Evolutionary conservation across 2,888 invertebrate species (phyloP).

Genomic region (Omphaloscelis lunosa): DNA sequence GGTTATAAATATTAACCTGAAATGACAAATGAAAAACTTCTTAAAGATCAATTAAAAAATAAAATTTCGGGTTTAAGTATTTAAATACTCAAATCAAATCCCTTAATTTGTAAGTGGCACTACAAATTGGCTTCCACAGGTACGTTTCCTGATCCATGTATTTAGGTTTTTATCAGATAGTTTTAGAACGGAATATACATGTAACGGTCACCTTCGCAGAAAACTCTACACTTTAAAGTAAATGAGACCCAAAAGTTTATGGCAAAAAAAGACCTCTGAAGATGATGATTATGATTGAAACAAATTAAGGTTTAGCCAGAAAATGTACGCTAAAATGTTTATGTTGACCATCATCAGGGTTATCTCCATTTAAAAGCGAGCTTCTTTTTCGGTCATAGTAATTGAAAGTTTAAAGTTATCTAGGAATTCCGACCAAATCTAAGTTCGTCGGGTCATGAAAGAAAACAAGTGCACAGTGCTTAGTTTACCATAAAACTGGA

Average conservation of each 20-base stretch:
- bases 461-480: slow-evolving; percentile 72
- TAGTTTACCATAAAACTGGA: slow-evolving; percentile 82
- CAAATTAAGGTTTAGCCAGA: slow-evolving; percentile 43
- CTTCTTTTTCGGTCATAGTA: slow-evolving; percentile 51
- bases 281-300: slow-evolving; percentile 50
- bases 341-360: slow-evolving; percentile 37
- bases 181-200: neutral
- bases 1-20: slow-evolving; percentile 3
- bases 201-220: slow-evolving; percentile 30
- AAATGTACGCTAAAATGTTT: slow-evolving; percentile 39
- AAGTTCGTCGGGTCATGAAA: slow-evolving; percentile 79
- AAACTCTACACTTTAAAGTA: slow-evolving; percentile 21
- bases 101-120: neutral
- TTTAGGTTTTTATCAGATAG: neutral
- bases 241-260: slow-evolving; percentile 34
- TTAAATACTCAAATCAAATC: neutral
- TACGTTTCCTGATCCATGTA: neutral
- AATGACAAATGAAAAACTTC: neutral
- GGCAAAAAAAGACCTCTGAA: slow-evolving; percentile 28
- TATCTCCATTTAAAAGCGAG: slow-evolving; percentile 41
- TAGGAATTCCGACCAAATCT: slow-evolving; percentile 79
- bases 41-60: neutral
- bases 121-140: too few relatives aligned
- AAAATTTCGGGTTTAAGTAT: neutral
- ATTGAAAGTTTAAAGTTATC: slow-evolving; percentile 68